phyloP scores from a whole-genome alignment of 2,888 invertebrate genomes.

The Eurytoma adleriae region DNA sequence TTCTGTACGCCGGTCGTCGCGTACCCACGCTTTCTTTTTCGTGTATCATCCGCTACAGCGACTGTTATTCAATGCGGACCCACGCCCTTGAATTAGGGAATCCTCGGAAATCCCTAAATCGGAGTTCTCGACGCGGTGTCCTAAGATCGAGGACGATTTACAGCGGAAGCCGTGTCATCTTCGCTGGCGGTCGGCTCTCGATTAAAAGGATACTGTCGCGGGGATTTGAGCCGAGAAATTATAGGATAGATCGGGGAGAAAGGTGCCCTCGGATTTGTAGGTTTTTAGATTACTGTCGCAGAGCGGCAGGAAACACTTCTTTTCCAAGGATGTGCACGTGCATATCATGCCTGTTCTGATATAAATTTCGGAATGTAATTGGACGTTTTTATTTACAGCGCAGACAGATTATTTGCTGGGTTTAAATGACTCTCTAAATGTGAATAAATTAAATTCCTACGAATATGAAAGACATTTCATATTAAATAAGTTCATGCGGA shows the following conservation, averaged over 20 bases:
- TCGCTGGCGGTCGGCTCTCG: neutral
- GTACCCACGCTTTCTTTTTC: slow-evolving; percentile 11
- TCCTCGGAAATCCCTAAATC: slow-evolving; percentile 26
- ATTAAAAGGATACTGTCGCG: slow-evolving; percentile 3
- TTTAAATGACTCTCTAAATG: too few relatives aligned
- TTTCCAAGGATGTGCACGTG: too few relatives aligned
- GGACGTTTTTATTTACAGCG: too few relatives aligned
- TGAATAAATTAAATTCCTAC: too few relatives aligned
- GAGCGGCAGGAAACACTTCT: too few relatives aligned
- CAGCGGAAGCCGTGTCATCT: neutral
- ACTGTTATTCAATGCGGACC: slow-evolving; percentile 40
- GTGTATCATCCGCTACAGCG: neutral
- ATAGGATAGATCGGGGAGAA: neutral
- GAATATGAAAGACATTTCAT: too few relatives aligned
- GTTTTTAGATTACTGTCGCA: too few relatives aligned
- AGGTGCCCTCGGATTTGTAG: neutral
- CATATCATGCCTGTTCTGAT: too few relatives aligned
- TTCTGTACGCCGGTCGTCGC: neutral
- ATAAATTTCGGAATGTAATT: too few relatives aligned
- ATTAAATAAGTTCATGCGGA: too few relatives aligned
- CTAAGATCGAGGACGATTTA: slow-evolving; percentile 42
- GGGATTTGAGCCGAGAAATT: slow-evolving; percentile 21
- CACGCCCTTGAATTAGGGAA: slow-evolving; percentile 18
- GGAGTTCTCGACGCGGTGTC: slow-evolving; percentile 13
- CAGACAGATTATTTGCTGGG: too few relatives aligned